Evolutionary conservation across 1,140 invertebrate species (phyloP), one percentile per base, ranked within the genome.

Genomic region (Cotesia chilonis): DNA sequence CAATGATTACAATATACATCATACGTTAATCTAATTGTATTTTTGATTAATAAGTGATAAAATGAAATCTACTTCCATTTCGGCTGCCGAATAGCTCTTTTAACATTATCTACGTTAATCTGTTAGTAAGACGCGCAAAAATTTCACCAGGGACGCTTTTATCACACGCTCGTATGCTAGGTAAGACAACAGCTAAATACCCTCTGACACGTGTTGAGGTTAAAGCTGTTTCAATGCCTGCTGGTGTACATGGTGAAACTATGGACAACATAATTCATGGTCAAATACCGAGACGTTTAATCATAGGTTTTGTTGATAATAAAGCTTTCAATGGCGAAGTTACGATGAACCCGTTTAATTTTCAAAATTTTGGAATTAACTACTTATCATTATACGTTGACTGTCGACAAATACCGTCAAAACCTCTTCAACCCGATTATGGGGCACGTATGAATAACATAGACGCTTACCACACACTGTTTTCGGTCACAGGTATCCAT

Each of bases 131-230:
- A 52, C 76, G 73, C 74, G 75, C 76, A 5, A 75, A 79, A 74
- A 81, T 83, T 20, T 81, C 77, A 74, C 82, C 80, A 38, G 75
- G 66, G 52, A 75, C 83, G 12, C 69, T 83, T 70, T 61, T 85
- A 47, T 80, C 78, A 9, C 79, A 83, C 75, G 72, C 80, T 71
- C 81, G 80, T 75, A 79, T 81, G 14, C 76, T 84, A 66, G 73
- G 77, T 2, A 73, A 77, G 60, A 75, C 78, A 35, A 82, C 80
- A 9, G 82, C 83, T 9, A 85, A 84, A 78, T 83, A 85, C 80
- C 82, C 82, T 3, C 76, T 84, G 51, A 82, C 82, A 6, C 69
- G 81, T 66, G 78, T 76, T 28, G 81, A 84, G 75, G 75, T 83
- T 12, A 83, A 84, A 76, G 79, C 78, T 64, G 73, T 83, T 59